A percentile compares a stretch with the other conserved stretches of the same genome.
These are phyloP conservation scores for Pheosia gnoma DNA, from an alignment of 2,888 invertebrate species.

Conservation along the genomic window DNA sequence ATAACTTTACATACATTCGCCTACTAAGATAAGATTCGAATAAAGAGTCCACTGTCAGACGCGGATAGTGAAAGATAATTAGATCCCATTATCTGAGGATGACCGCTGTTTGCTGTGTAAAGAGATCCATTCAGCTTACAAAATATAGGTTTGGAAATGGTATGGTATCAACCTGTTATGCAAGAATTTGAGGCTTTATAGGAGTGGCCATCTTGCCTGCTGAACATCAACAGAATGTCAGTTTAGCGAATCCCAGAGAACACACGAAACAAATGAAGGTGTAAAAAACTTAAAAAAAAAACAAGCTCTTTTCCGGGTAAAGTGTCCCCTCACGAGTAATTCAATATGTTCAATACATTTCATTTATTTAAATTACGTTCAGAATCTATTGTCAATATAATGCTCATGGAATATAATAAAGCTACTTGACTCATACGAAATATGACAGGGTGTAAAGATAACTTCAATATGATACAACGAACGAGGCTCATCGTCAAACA, in stretches of 20 bases:
- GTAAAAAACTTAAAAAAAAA: too few species aligned
- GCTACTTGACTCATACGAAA: neutral
- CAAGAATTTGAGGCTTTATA: too few species aligned
- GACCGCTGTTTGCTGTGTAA: neutral
- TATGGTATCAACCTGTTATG: too few species aligned
- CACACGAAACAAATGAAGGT: too few species aligned
- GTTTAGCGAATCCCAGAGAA: too few species aligned
- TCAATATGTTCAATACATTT: too few species aligned
- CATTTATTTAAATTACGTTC: too few species aligned
- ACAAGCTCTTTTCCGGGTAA: too few species aligned
- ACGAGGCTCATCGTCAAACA: constrained; percentile 12
- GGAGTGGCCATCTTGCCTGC: too few species aligned
- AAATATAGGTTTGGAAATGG: neutral
- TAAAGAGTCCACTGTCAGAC: constrained; percentile 25
- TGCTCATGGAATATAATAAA: neutral
- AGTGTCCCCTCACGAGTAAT: too few species aligned
- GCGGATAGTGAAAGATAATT: neutral
- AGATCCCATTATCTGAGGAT: neutral
- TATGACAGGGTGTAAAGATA: constrained; percentile 15
- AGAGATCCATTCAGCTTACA: neutral
- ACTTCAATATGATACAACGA: constrained; percentile 16
- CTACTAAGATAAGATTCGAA: constrained; percentile 24
- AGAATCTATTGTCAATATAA: too few species aligned
- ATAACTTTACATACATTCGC: constrained; percentile 29
- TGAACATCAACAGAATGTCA: too few species aligned